Percentiles rank a stretch among this genome's conserved stretches.
Conservation (phyloP, 2,888 invertebrate genomes). For the Flexamia atlantica region DNA sequence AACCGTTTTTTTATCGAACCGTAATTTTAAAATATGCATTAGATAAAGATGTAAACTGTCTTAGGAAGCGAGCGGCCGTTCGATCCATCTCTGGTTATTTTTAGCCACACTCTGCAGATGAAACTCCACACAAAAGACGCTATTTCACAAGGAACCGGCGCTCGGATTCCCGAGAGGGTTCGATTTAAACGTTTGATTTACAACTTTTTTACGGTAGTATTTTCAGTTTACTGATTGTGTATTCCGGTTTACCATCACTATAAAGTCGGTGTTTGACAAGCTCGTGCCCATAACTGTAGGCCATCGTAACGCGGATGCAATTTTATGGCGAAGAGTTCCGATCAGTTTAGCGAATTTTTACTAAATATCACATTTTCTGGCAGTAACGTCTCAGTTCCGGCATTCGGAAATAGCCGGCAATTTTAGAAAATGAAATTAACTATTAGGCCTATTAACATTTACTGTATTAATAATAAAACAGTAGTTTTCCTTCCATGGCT, state of each 20-base stretch:
- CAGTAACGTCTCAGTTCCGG: too few relatives aligned
- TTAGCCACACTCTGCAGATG: not conserved
- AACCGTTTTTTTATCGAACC: too few relatives aligned
- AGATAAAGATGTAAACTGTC: too few relatives aligned
- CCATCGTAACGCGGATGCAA: not conserved
- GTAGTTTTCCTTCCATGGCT: too few relatives aligned
- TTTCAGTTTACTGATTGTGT: conserved; percentile 12
- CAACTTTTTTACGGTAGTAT: conserved; percentile 5
- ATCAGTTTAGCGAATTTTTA: too few relatives aligned
- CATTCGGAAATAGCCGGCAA: too few relatives aligned
- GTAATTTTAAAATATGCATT: too few relatives aligned
- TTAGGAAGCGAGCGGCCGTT: too few relatives aligned
- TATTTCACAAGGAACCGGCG: not conserved
- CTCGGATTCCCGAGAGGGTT: not conserved
- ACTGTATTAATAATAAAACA: too few relatives aligned
- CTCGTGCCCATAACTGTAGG: not conserved
- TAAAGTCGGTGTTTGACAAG: not conserved
- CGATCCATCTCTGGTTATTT: not conserved
- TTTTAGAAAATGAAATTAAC: too few relatives aligned
- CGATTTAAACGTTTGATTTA: not conserved
- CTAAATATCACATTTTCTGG: too few relatives aligned
- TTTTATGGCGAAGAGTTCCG: not conserved
- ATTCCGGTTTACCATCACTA: conserved; percentile 20
- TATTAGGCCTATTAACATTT: too few relatives aligned
- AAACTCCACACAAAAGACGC: not conserved